A percentile compares a stretch with the other conserved stretches of the same genome.
Conservation (phyloP, 1,140 invertebrate species). For the Solenopsis invicta region DNA sequence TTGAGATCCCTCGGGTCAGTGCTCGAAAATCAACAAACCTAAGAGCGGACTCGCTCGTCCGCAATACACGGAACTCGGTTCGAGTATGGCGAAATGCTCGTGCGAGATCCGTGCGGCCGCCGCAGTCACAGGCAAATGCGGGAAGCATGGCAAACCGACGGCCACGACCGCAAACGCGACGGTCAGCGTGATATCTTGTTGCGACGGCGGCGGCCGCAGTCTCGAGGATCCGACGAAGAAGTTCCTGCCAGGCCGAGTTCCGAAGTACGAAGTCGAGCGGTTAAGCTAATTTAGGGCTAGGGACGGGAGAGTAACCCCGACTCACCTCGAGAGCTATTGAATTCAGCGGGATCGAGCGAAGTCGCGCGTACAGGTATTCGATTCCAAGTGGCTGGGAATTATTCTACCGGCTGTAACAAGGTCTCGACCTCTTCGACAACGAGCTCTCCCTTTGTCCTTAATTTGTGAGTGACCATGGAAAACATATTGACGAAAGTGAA, state of each 20-base stretch:
- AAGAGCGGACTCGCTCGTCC: conserved; percentile 18
- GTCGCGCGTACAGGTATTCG: conserved; percentile 45
- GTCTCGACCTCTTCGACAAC: neutral
- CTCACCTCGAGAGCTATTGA: conserved; percentile 41
- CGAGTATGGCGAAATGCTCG: conserved; percentile 19
- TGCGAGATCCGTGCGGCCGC: conserved; percentile 27
- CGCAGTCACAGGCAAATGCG: conserved; percentile 54
- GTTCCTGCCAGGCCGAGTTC: conserved; percentile 33
- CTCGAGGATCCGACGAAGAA: conserved; percentile 54
- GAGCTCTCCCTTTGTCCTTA: neutral
- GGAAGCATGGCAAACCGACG: conserved; percentile 46
- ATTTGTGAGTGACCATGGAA: neutral
- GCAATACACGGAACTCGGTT: conserved; percentile 17
- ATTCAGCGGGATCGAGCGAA: conserved; percentile 19
- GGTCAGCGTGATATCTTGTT: conserved; percentile 62
- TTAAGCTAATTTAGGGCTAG: conserved; percentile 56
- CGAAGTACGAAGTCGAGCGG: conserved; percentile 47
- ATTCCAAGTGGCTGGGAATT: neutral
- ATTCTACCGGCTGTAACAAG: conserved; percentile 5
- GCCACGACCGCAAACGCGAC: conserved; percentile 62
- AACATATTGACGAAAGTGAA: neutral
- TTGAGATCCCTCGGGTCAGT: conserved; percentile 27
- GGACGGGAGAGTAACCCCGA: neutral
- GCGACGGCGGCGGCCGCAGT: conserved; percentile 15
- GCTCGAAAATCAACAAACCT: conserved; percentile 56